Base-by-base conservation (phyloP, 2,797 vertebrate species). In the Eremophila alpestris region DNA sequence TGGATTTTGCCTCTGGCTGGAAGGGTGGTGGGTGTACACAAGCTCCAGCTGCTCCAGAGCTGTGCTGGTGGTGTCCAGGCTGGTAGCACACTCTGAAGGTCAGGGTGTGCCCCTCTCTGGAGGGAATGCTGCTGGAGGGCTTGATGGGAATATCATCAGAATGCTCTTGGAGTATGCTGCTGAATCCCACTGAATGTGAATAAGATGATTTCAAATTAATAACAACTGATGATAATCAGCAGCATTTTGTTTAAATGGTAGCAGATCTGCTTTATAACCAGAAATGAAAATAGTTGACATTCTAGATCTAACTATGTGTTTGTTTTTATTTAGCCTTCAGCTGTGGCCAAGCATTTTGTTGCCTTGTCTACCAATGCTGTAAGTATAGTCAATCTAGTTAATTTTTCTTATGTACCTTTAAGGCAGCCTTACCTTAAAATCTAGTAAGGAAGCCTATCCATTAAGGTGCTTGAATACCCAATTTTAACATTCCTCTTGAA, bases 291-390 rank as follows among this genome's bases (percentile, higher is more conserved):
- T 41, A 64, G 30, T 56, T 46, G 29, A 6, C 7, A 14, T 62
- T 45, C 32, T 63, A 43, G 55, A 24, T 65, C 48, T 96, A 86
- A 97, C 43, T 4, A 0, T 58, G 36, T 41, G 26, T 68, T 86
- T 87, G 2, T 93, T 88, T 96, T 90, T 64, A 13, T 94, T 78
- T 49, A 98, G 98, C 76, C 97, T 48, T 96, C 98, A 93, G 97
- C 99, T 76, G 99, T 99, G 41, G 99, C 99, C 70, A 99, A 99
- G 95, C 99, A 99, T 96, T 99, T 99, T 75, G 99, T 99, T 34
- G 99, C 99, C 51, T 98, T 99, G 79, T 99, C 99, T 83, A 99
- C 99, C 70, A 99, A 99, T 67, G 99, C 97, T 55, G 99, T 99
- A 96, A 99, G 99, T 98, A 95, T 27, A 46, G 58, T 21, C 23